Base-by-base conservation (phyloP, 1,140 invertebrate species). In the Pseudoatta argentina region DNA sequence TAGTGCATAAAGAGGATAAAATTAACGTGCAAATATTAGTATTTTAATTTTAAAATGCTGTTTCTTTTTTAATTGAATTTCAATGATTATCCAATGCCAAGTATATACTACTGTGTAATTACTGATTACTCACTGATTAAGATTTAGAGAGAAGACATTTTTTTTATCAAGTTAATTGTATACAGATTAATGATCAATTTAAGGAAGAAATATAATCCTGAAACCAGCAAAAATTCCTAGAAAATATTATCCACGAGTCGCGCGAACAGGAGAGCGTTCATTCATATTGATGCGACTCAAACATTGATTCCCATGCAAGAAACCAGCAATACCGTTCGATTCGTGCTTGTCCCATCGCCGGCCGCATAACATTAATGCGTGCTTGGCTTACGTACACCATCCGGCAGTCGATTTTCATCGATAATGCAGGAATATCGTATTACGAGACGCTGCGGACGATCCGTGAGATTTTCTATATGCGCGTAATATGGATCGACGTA, bases 341-440 rank as follows among this genome's bases (percentile, higher is more conserved):
- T 75, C 79, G 69, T 83, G 79, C 55, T 83, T 83, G 79, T 83
- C 79, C 39, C 39, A 83, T 75, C 55, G 71, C 55, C 69, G n/a
- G 24, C 69, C 44, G 69, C 79, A 83, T 83, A 83, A 83, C 69
- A 83, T 83, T 83, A 83, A 83, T 83, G 79, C 69, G 69, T 83
- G 79, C 79, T 83, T 75, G 79, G 79, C 69, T 83, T 63, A 83
- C 39, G 14, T 75, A 44, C 57, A 75, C 55, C 55, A 75, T 75
- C 69, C 69, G 55, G 12, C 44, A 61, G 55, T 83, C 69, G 73
- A 86, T 91, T 83, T 87, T 86, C 86, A 89, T 91, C 87, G 72
- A 89, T 86, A 81, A 86, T 87, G 79, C 86, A 82, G 69, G 81
- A 85, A 86, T 90, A 92, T 92, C 88, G 90, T 77, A 92, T 93